phyloP scores from a whole-genome alignment of 1,140 invertebrate genomes.

The Semibalanus balanoides region DNA sequence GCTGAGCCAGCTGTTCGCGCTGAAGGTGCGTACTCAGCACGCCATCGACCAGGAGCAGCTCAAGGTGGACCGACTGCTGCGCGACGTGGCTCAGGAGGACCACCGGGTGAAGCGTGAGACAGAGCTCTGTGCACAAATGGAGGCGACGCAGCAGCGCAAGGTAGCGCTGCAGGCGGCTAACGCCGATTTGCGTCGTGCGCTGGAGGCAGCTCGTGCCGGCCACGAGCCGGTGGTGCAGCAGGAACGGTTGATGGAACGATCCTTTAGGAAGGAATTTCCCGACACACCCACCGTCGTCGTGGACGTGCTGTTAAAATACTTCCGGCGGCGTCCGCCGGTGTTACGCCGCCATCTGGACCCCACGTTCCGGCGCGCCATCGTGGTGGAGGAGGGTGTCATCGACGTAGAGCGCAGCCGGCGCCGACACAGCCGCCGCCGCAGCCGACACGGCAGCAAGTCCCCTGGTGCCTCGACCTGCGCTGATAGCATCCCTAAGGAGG shows the following conservation, averaged over 20 bases:
- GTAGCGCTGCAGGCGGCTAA: background rate
- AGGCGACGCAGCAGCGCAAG: background rate
- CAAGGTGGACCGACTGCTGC: background rate
- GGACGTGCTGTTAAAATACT: background rate
- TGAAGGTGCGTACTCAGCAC: background rate
- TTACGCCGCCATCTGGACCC: background rate
- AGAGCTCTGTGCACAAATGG: background rate
- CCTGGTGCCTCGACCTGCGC: background rate
- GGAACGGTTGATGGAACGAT: background rate
- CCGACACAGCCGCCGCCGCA: background rate
- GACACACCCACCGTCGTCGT: background rate
- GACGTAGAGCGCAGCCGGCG: background rate
- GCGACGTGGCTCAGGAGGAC: background rate
- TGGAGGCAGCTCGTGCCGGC: background rate
- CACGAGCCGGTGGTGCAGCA: background rate
- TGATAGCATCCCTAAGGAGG: too few relatives aligned
- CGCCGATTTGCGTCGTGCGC: background rate
- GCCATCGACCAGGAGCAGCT: background rate
- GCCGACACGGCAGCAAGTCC: background rate
- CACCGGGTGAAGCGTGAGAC: background rate
- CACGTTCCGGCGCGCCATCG: background rate
- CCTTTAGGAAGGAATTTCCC: background rate
- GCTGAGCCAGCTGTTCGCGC: background rate
- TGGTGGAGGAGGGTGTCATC: background rate
- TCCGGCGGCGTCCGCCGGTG: background rate